These are phyloP conservation scores for Lepilemur ruficaudatus DNA, from an alignment of 2,797 vertebrate species.

Conservation along the genomic window DNA sequence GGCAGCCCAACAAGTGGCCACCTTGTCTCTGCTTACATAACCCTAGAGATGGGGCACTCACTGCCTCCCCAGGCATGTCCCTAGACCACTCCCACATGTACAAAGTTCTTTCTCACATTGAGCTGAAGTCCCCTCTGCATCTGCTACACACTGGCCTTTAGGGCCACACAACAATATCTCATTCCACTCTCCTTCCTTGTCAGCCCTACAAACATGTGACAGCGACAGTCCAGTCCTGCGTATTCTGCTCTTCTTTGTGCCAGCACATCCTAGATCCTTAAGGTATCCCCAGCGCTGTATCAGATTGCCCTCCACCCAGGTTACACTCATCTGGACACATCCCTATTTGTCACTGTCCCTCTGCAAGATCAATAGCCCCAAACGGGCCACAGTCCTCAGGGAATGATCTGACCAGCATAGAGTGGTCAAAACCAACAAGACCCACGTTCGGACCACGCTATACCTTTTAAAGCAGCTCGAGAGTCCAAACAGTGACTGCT, in stretches of 20 bases:
- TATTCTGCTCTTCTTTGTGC: background rate
- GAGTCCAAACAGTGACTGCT: background rate
- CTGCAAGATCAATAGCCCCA: background rate
- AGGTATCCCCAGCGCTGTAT: background rate
- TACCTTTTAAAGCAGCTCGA: background rate
- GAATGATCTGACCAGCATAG: background rate
- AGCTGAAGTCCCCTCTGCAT: background rate
- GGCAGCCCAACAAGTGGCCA: background rate
- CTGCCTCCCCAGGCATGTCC: background rate
- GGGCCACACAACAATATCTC: background rate
- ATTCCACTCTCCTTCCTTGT: background rate
- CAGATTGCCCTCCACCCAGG: background rate
- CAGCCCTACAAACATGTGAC: background rate
- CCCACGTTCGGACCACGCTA: background rate
- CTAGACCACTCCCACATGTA: background rate
- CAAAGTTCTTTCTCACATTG: background rate
- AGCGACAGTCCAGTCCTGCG: background rate
- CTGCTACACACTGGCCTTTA: background rate
- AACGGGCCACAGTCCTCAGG: background rate
- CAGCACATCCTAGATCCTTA: background rate
- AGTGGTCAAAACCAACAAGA: background rate
- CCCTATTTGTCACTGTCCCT: background rate
- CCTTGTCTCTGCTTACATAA: background rate
- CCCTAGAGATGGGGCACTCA: background rate
- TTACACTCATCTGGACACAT: background rate